These are phyloP conservation scores for Drosophila tristis DNA, from an alignment of 1,140 invertebrate genomes.

Conservation along the genomic window DNA sequence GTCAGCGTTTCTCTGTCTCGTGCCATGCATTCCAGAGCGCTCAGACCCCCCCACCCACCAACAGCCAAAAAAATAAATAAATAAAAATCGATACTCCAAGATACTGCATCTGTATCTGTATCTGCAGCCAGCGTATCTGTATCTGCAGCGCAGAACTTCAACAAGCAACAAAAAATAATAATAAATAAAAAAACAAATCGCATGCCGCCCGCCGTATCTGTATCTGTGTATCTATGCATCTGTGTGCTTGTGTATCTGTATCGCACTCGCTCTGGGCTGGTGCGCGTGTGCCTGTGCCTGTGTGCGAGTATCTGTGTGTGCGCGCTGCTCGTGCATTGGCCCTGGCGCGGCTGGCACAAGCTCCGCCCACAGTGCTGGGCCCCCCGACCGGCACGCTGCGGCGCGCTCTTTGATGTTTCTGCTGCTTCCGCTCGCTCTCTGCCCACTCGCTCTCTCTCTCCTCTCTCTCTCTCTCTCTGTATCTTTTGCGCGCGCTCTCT, in stretches of 20 bases:
- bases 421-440: constrained; percentile 15
- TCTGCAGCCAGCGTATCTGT: constrained; percentile 8
- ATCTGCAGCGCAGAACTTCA: neutral
- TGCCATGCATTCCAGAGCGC: constrained; percentile 53
- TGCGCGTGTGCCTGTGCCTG: constrained; percentile 20
- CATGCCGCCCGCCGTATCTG: neutral
- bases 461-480: neutral
- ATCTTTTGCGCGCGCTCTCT: neutral
- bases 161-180: too few relatives aligned
- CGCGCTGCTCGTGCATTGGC: constrained; percentile 21
- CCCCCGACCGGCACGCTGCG: constrained; percentile 47
- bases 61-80: constrained; percentile 8
- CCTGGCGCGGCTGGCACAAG: neutral
- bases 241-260: constrained; percentile 4
- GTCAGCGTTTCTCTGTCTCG: constrained; percentile 56
- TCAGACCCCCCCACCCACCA: neutral
- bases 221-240: constrained; percentile 21
- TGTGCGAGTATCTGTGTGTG: constrained; percentile 43
- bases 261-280: neutral
- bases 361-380: constrained; percentile 30
- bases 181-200: too few relatives aligned
- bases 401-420: constrained; percentile 64
- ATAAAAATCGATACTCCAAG: constrained; percentile 46
- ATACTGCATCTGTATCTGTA: constrained; percentile 37
- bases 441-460: too few relatives aligned